A percentile compares a stretch with the other conserved stretches of the same genome.
phyloP scores from a whole-genome alignment of 2,888 invertebrate species.

The Parapristionchus giblindavisi region DNA sequence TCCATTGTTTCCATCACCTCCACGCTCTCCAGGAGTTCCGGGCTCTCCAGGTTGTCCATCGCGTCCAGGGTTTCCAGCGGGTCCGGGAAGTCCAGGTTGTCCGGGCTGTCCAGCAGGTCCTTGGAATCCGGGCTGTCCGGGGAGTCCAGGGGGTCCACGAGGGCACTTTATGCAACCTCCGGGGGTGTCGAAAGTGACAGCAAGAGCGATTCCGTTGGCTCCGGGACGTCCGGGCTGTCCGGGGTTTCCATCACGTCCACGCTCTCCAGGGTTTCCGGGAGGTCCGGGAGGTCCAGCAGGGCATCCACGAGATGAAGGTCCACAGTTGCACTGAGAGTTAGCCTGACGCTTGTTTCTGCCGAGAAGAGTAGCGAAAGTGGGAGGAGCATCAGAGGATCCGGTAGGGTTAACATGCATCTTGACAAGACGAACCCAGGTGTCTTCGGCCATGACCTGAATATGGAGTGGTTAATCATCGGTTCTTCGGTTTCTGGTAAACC shows the following conservation, averaged over 20 bases:
- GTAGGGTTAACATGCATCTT: constrained; percentile 37
- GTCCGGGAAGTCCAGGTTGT: constrained; percentile 8
- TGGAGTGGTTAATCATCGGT: not conserved
- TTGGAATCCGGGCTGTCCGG: constrained; percentile 34
- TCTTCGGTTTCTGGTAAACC: not conserved
- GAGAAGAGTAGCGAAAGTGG: constrained; percentile 38
- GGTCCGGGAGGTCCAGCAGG: constrained; percentile 36
- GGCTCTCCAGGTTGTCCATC: constrained; percentile 29
- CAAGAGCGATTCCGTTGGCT: constrained; percentile 38
- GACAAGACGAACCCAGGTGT: constrained; percentile 34
- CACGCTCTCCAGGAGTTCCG: constrained; percentile 15
- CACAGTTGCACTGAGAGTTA: constrained; percentile 38
- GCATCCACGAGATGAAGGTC: constrained; percentile 36
- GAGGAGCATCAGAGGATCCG: constrained; percentile 37
- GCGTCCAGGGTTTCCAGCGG: constrained; percentile 34
- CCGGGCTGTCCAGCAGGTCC: constrained; percentile 37
- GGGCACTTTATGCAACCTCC: constrained; percentile 28
- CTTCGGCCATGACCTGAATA: constrained; percentile 27
- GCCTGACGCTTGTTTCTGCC: constrained; percentile 36
- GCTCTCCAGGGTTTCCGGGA: constrained; percentile 33
- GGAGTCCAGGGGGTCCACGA: constrained; percentile 28
- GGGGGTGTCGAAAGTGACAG: constrained; percentile 34
- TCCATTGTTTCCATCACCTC: constrained; percentile 28
- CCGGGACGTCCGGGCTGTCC: constrained; percentile 30
- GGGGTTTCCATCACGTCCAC: constrained; percentile 27